Evolutionary conservation across 2,113 vertebrate genomes (phyloP), one percentile per base, ranked within the genome.

Genomic region (Stigmatopora argus): DNA sequence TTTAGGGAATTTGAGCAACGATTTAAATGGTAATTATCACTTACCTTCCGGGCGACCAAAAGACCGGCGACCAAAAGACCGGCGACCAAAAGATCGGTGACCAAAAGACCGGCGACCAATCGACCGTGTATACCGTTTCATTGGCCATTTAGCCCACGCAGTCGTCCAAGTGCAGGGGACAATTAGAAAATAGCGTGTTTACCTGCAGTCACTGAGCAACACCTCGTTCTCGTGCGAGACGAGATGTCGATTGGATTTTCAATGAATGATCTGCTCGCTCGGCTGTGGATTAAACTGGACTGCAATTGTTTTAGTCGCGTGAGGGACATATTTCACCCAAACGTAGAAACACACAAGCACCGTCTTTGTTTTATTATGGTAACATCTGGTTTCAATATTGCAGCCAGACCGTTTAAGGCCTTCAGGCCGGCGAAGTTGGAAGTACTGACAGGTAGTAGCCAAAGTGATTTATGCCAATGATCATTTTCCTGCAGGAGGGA

Each of bases 331-430:
- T 17, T 15, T 48, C 21, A 8, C 44, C 31, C 10, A 4, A 34
- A 35, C 61, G 4, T 9, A 26, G 38, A 44, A 45, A 45, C 41
- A 31, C n/a, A 45, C 59, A 23, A 9, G 51, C 62, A 46, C 38
- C 15, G 5, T 59, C 62, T 46, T 58, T 23, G n/a, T 23, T 14
- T 49, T 35, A 53, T 10, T 61, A 44, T 59, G 45, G 13, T 4
- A 64, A 78, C 83, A 87, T 87, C 87, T 86, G 85, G 72, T 84
- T 82, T 71, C 81, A 70, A 85, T 82, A 47, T 76, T 56, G 73
- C 70, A 23, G 74, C 47, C 11, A 34, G 70, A 17, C 78, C 60
- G 69, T 80, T 75, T 80, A 78, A 74, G 15, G 77, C 78, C 79
- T 83, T 60, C 71, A 62, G 69, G 79, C 78, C 62, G 64, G 71